These are phyloP conservation scores for Petrocephalus sullivani DNA, from an alignment of 2,797 vertebrate species.

Conservation along the genomic window DNA sequence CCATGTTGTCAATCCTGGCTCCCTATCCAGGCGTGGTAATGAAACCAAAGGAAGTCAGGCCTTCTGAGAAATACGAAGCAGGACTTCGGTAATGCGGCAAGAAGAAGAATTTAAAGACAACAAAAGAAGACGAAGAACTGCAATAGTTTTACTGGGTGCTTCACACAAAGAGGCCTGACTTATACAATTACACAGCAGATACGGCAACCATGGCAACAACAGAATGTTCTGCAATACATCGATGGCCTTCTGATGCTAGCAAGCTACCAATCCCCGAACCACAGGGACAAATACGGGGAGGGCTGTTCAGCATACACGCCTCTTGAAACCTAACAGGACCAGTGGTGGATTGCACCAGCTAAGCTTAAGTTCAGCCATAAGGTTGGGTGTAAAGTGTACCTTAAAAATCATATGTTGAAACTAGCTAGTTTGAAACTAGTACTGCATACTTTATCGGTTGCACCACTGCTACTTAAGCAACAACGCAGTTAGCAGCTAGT, in stretches of 20 bases:
- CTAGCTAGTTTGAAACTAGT: too few species aligned
- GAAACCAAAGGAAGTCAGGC: not conserved
- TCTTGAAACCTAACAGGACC: slow-evolving; percentile 50
- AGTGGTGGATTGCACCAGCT: not conserved
- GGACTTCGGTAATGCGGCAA: not conserved
- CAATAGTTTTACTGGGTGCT: not conserved
- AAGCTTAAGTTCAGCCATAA: too few species aligned
- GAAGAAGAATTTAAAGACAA: not conserved
- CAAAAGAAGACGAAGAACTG: not conserved
- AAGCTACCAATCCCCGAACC: not conserved
- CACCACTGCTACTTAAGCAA: too few species aligned
- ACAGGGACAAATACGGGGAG: slow-evolving; percentile 10
- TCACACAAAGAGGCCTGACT: not conserved
- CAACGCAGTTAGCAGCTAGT: too few species aligned
- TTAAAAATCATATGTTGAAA: too few species aligned
- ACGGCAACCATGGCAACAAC: not conserved
- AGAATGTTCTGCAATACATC: not conserved
- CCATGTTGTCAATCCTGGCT: not conserved
- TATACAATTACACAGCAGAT: not conserved
- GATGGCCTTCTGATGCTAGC: not conserved
- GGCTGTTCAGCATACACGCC: slow-evolving; percentile 34
- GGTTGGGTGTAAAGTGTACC: too few species aligned
- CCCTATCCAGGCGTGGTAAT: not conserved
- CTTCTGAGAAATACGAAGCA: not conserved
- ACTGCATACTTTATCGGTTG: too few species aligned